Conservation (phyloP, 2,888 invertebrate genomes). For the Theretra japonica region DNA sequence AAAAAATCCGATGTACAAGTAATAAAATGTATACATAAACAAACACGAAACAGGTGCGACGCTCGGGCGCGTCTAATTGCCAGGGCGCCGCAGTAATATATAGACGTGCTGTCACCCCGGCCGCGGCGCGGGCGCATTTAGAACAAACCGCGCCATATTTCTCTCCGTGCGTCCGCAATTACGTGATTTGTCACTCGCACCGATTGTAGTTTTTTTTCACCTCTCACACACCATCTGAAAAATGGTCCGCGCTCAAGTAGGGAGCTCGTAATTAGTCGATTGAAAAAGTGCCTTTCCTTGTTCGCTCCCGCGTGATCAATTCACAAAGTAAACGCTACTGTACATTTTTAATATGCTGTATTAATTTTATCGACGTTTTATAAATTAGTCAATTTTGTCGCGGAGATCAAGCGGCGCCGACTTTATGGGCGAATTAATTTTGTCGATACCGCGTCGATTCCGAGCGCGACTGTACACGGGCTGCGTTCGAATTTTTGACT, state of each 20-base stretch:
- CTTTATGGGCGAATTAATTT: conserved; percentile 31
- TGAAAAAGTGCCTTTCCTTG: conserved; percentile 77
- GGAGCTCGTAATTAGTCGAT: conserved; percentile 71
- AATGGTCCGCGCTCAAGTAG: conserved; percentile 73
- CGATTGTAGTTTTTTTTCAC: conserved; percentile 61
- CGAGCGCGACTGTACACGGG: conserved; percentile 34
- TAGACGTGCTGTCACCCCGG: conserved; percentile 62
- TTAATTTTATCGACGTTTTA: conserved; percentile 41
- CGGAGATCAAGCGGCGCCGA: conserved; percentile 27
- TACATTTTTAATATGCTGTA: conserved; percentile 49
- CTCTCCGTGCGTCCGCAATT: conserved; percentile 81
- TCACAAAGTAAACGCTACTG: conserved; percentile 56
- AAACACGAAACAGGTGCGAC: conserved; percentile 39
- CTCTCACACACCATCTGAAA: conserved; percentile 65
- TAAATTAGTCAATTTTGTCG: conserved; percentile 45
- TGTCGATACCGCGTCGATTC: conserved; percentile 33
- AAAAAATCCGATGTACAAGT: conserved; percentile 19
- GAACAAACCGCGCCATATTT: conserved; percentile 80
- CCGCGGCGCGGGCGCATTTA: conserved; percentile 72
- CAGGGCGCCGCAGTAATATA: conserved; percentile 66
- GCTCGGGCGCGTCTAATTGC: conserved; percentile 62
- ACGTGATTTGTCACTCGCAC: conserved; percentile 82
- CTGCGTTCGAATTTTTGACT: conserved; percentile 34
- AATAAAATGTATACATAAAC: conserved; percentile 30
- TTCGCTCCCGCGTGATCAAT: conserved; percentile 66